Evolutionary conservation across 92 coral and sea anemone species (phyloP).

Genomic region (Galaxea fascicularis): DNA sequence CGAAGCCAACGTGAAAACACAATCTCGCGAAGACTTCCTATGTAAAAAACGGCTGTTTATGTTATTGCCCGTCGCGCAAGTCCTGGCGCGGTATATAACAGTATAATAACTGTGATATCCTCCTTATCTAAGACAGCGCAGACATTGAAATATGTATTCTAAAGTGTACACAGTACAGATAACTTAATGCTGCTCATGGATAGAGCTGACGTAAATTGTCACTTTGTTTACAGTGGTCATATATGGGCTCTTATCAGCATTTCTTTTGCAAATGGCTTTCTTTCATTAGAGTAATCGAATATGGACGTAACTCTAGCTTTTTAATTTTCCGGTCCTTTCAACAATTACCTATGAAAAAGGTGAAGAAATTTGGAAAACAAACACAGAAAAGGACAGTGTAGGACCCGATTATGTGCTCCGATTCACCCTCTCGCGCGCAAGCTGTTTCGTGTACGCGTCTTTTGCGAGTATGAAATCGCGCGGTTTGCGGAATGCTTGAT

Average conservation of each 20-base stretch:
- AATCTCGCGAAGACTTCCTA: conserved; percentile 5
- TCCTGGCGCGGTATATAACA: not conserved
- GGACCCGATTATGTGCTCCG: not conserved
- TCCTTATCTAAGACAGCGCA: conserved; percentile 33
- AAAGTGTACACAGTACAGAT: conserved; percentile 33
- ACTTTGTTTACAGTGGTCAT: conserved; percentile 37
- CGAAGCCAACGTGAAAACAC: conserved; percentile 13
- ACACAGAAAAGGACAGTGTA: conserved; percentile 1
- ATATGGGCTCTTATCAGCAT: conserved; percentile 5
- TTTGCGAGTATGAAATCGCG: not conserved
- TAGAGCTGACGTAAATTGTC: conserved; percentile 30
- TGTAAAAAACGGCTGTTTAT: conserved; percentile 34
- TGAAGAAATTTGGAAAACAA: conserved; percentile 43
- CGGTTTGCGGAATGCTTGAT: not conserved
- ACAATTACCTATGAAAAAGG: conserved; percentile 15
- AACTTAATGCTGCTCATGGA: conserved; percentile 31
- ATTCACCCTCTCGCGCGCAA: not conserved
- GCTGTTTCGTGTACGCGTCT: conserved; percentile 10
- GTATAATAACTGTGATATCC: conserved; percentile 10
- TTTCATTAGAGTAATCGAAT: conserved; percentile 36
- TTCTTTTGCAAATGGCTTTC: conserved; percentile 12
- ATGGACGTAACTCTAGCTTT: conserved; percentile 28
- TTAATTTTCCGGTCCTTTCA: conserved; percentile 35
- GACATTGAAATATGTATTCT: conserved; percentile 36
- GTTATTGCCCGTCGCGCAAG: not conserved